Base-by-base conservation (phyloP, 1,140 invertebrate species). In the Papilio helenus region DNA sequence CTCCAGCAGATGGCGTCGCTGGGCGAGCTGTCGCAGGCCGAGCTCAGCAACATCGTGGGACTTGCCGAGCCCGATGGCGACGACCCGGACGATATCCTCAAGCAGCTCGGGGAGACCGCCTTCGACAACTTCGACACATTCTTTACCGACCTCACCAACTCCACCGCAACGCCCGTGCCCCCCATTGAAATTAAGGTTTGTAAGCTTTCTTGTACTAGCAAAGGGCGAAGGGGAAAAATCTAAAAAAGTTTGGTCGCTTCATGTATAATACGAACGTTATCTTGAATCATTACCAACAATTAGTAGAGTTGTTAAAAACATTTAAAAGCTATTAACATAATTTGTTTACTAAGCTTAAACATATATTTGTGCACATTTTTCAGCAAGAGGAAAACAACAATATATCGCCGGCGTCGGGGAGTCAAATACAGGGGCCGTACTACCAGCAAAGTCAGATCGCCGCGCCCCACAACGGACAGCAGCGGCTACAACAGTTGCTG, bases 41-140 rank as follows among this genome's bases (percentile, higher is more conserved):
- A 97, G 92, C 94, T 97, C 68, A 96, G 95, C 76, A 96, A 95
- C 82, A 95, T 97, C 80, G 96, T 96, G 34, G 95, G 95, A 3
- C 91, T 96, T 39, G 91, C 92, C 34, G 85, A 90, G 51, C 91
- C 94, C 18, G 92, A 94, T 20, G 95, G 96, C 9, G 95, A 95
- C 18, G 96, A 96, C 83, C 95, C 96, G 18, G 96, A 97, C 79
- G 97, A 97, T 83, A 96, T 97, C 76, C 96, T 97, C 78, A 96
- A 97, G 83, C 96, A 97, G 84, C 92, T 97, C 14, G 96, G 95
- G 3, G 96, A 97, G 80, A 96, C 96, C 3, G 96, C 95, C 5
- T 97, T 97, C 86, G 93, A 94, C 61, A 94, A 94, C 81, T 92
- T 95, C 68, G 94, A 95, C 78, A 95, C 93, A 44, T 94, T 95